Conservation (phyloP, 2,797 vertebrate species). For the Champsocephalus esox region DNA sequence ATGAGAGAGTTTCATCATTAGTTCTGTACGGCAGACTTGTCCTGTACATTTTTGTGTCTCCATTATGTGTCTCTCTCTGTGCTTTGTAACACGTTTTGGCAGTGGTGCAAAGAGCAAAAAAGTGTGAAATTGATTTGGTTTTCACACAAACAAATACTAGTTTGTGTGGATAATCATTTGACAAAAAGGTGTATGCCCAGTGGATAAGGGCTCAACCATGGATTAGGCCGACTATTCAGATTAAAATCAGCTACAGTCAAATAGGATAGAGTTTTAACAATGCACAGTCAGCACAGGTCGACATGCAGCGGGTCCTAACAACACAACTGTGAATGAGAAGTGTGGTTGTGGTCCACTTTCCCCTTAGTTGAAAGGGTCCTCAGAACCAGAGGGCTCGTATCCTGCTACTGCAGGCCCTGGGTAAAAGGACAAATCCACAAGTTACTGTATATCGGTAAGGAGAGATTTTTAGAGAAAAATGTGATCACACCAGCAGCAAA, state of each 20-base stretch:
- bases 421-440: not conserved
- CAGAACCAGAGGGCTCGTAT: not conserved
- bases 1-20: not conserved
- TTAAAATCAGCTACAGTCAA: not conserved
- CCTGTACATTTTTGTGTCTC: not conserved
- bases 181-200: too few species aligned
- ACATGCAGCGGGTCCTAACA: too few species aligned
- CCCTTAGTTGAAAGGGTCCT: not conserved
- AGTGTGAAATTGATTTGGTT: constrained; percentile 13
- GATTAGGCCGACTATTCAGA: not conserved
- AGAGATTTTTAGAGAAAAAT: constrained; percentile 2
- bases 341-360: not conserved
- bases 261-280: not conserved
- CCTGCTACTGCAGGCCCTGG: not conserved
- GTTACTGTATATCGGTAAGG: not conserved
- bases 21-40: not conserved
- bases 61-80: not conserved
- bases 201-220: too few species aligned
- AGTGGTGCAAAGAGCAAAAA: not conserved
- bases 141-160: not conserved
- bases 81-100: not conserved
- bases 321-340: not conserved
- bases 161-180: too few species aligned
- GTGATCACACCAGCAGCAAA: not conserved
- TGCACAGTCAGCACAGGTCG: not conserved